phyloP scores from a whole-genome alignment of 2,888 invertebrate species.

The Phaonia tiefii region DNA sequence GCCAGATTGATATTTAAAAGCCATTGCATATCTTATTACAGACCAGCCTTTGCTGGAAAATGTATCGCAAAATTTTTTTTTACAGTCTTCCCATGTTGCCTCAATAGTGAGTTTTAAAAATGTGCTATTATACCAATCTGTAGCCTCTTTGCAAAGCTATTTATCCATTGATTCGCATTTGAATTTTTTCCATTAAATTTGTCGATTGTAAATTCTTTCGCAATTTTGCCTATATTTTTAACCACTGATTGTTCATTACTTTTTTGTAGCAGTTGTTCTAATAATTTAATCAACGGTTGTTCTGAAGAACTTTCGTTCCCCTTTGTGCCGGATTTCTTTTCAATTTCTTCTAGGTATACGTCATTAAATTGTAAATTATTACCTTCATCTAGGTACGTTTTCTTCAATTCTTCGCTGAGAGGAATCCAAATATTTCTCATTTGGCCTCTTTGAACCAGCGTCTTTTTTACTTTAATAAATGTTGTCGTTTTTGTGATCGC shows the following conservation, averaged over 20 bases:
- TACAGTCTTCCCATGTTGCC: conserved; percentile 65
- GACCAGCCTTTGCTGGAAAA: conserved; percentile 71
- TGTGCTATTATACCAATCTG: conserved; percentile 69
- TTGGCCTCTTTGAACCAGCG: conserved; percentile 4
- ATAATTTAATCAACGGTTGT: conserved; percentile 7
- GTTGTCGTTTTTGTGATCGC: conserved; percentile 9
- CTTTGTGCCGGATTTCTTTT: conserved; percentile 1
- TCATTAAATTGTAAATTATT: no score
- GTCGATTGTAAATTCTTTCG: conserved; percentile 21
- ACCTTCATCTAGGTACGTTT: no score
- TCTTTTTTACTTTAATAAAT: conserved; percentile 14
- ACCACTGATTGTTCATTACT: conserved; percentile 9
- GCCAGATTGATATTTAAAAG: conserved; percentile 69
- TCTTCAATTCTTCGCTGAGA: not conserved
- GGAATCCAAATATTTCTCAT: conserved; percentile 16
- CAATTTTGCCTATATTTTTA: conserved; percentile 14
- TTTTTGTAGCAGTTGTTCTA: conserved; percentile 16
- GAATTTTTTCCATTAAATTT: conserved; percentile 47
- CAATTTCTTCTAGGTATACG: conserved; percentile 6
- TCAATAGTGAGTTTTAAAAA: conserved; percentile 66
- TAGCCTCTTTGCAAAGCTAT: conserved; percentile 45
- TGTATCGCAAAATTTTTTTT: conserved; percentile 68
- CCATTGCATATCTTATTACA: conserved; percentile 68
- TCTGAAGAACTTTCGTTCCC: conserved; percentile 16
- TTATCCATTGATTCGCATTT: conserved; percentile 64